Conservation (phyloP, 1,140 invertebrate species). For the Diorhabda carinulata region DNA sequence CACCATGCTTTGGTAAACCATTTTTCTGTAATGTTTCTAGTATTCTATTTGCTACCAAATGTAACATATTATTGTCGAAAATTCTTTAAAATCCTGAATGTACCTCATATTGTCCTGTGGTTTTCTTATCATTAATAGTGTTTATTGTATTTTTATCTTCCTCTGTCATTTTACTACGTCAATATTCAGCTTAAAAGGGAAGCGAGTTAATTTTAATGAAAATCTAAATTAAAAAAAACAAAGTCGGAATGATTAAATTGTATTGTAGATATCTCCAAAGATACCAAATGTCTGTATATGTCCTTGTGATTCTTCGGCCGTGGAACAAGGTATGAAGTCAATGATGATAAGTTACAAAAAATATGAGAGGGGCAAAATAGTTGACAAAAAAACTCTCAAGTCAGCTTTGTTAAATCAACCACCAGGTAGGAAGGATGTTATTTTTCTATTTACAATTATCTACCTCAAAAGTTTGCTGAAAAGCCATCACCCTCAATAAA, state of each 20-base stretch:
- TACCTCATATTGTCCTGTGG: too few relatives aligned
- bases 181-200: too few relatives aligned
- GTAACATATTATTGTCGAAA: too few relatives aligned
- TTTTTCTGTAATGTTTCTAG: too few relatives aligned
- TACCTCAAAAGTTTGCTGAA: too few relatives aligned
- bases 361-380: slow-evolving; percentile 62
- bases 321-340: slow-evolving; percentile 91
- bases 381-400: slow-evolving; percentile 63
- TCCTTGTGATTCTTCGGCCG: slow-evolving; percentile 94
- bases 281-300: slow-evolving; percentile 79
- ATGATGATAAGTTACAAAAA: slow-evolving; percentile 67
- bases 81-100: too few relatives aligned
- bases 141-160: too few relatives aligned
- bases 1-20: too few relatives aligned
- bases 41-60: too few relatives aligned
- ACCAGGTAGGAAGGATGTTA: slow-evolving; percentile 50
- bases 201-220: background rate
- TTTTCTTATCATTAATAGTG: too few relatives aligned
- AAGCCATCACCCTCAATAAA: too few relatives aligned
- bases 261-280: slow-evolving; percentile 61
- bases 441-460: background rate
- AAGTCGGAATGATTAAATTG: slow-evolving; percentile 43
- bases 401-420: slow-evolving; percentile 78
- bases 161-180: too few relatives aligned
- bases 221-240: background rate